A percentile compares a stretch with the other conserved stretches of the same genome.
Conservation (phyloP, 2,113 vertebrate genomes). For the Porphyrio hochstetteri region DNA sequence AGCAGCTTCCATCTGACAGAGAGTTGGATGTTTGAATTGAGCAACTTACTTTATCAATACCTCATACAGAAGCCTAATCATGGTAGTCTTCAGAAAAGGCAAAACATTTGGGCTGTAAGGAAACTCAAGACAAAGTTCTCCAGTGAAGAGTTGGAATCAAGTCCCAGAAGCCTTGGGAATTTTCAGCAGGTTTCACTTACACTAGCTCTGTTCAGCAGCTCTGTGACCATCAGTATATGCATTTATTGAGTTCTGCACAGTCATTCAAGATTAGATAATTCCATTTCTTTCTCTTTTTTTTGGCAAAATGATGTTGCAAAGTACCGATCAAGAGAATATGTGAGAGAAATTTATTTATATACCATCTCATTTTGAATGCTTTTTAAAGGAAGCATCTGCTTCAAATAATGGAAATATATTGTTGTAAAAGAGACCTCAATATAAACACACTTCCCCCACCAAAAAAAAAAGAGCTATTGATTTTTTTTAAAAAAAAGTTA, state of each 20-base stretch:
- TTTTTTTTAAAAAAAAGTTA: background rate
- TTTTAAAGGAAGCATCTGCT: background rate
- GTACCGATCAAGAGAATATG: background rate
- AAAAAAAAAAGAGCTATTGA: background rate
- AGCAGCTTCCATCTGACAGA: background rate
- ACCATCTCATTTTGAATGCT: background rate
- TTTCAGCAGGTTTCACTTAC: background rate
- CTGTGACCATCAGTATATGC: background rate
- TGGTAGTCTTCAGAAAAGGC: background rate
- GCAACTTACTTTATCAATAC: background rate
- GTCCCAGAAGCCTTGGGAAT: background rate
- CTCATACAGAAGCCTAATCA: background rate
- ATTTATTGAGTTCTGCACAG: background rate
- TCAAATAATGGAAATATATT: background rate
- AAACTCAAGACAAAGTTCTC: background rate
- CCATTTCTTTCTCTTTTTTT: background rate
- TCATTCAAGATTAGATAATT: background rate
- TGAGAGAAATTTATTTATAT: background rate
- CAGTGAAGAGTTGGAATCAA: background rate
- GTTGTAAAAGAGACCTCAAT: background rate
- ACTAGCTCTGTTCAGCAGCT: background rate
- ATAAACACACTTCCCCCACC: background rate
- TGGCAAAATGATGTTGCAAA: background rate
- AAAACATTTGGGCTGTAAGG: background rate
- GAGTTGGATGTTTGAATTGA: background rate